Conservation (phyloP, 2,797 vertebrate species). For the Acanthornis magna region DNA sequence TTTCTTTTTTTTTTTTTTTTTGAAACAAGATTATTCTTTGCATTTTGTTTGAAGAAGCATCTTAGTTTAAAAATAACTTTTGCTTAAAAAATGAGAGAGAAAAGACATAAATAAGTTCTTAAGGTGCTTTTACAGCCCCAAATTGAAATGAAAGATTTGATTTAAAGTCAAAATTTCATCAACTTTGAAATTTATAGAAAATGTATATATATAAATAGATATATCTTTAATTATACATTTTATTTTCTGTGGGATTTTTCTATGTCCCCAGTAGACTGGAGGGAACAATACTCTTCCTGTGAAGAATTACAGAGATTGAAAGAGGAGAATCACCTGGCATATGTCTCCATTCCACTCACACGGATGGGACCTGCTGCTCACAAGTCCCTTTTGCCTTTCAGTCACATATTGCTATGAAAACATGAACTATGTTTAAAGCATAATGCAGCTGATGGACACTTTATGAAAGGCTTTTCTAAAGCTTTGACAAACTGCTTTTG, state of each 20-base stretch:
- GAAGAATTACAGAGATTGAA: not conserved
- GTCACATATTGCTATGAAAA: not conserved
- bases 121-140: not conserved
- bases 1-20: not conserved
- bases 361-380: not conserved
- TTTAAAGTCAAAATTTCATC: not conserved
- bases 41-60: not conserved
- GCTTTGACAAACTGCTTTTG: conserved; percentile 11
- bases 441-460: not conserved
- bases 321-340: not conserved
- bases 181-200: not conserved
- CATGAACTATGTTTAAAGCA: not conserved
- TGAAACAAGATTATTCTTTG: not conserved
- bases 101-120: not conserved
- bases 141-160: not conserved
- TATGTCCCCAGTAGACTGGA: not conserved
- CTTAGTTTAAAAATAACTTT: not conserved
- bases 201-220: not conserved
- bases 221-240: not conserved
- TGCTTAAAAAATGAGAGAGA: not conserved
- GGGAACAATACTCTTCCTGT: not conserved
- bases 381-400: not conserved
- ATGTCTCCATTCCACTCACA: not conserved
- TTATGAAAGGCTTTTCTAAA: not conserved
- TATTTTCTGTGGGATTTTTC: not conserved